A percentile compares a stretch with the other conserved stretches of the same genome.
Conservation (phyloP, 2,113 vertebrate genomes). For the Macquaria australasica region DNA sequence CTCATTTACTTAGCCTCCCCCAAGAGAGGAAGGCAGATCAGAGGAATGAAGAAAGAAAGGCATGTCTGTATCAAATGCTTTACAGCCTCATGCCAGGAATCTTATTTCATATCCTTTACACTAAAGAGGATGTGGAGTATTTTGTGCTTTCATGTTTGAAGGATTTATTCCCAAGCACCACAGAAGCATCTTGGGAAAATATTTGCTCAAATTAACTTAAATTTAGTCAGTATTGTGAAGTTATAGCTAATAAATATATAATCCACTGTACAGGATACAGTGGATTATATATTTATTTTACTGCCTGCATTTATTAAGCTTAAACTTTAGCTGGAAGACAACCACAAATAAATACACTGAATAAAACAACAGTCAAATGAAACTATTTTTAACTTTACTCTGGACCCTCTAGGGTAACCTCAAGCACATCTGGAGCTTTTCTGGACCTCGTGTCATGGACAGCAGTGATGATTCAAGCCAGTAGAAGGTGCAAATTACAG, state of each 20-base stretch:
- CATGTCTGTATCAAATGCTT: slow-evolving; percentile 51
- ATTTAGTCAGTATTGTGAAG: slow-evolving; percentile 9
- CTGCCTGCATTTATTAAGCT: background rate
- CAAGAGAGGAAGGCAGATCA: slow-evolving; percentile 56
- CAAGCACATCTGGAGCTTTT: slow-evolving; percentile 22
- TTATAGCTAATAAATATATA: background rate
- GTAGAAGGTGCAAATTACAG: background rate
- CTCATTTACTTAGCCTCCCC: slow-evolving; percentile 47
- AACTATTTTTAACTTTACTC: background rate
- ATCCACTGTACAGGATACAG: too few relatives aligned
- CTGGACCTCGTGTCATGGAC: background rate
- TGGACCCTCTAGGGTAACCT: background rate
- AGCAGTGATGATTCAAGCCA: background rate
- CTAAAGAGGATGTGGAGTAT: slow-evolving; percentile 19
- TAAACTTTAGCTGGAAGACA: background rate
- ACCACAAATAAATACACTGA: background rate
- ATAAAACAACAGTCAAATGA: background rate
- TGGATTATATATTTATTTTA: background rate
- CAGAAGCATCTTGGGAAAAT: slow-evolving; percentile 8
- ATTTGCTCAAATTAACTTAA: background rate
- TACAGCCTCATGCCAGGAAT: slow-evolving; percentile 29
- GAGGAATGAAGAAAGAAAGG: slow-evolving; percentile 33
- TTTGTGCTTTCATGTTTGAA: slow-evolving; percentile 36
- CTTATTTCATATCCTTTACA: slow-evolving; percentile 23
- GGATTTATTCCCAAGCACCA: slow-evolving; percentile 15